phyloP scores from a whole-genome alignment of 2,888 invertebrate species.

The Gymnoscelis rufifasciata region DNA sequence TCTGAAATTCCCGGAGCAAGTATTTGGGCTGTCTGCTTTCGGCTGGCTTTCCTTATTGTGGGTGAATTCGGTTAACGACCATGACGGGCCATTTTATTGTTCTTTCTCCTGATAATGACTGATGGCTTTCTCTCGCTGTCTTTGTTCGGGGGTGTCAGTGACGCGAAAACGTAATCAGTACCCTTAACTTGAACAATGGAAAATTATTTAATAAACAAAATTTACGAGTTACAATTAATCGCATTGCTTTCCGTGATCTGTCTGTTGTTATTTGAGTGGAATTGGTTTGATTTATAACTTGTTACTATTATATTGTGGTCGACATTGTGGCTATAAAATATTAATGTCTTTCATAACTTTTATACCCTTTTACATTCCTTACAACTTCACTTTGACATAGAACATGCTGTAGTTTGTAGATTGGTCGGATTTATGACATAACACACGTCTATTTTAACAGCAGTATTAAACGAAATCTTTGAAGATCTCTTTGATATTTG shows the following conservation, averaged over 20 bases:
- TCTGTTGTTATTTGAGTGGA: too few relatives aligned
- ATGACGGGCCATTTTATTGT: conserved; percentile 71
- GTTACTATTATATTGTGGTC: too few relatives aligned
- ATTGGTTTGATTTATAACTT: too few relatives aligned
- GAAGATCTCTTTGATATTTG: conserved; percentile 62
- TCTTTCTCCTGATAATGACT: conserved; percentile 71
- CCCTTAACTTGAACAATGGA: conserved; percentile 51
- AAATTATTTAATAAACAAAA: conserved; percentile 47
- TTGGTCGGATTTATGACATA: conserved; percentile 33
- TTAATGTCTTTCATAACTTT: too few relatives aligned
- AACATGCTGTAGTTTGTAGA: background rate
- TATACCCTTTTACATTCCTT: background rate
- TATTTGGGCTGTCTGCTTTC: conserved; percentile 37
- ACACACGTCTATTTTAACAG: conserved; percentile 48
- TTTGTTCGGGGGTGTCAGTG: conserved; percentile 69
- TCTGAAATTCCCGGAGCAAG: conserved; percentile 47
- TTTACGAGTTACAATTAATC: conserved; percentile 38
- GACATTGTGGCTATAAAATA: too few relatives aligned
- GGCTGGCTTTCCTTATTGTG: conserved; percentile 45
- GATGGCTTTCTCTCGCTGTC: conserved; percentile 69
- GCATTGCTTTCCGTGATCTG: conserved; percentile 8
- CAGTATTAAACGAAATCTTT: conserved; percentile 56
- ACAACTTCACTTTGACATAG: background rate
- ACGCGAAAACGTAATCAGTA: conserved; percentile 73
- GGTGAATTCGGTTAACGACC: conserved; percentile 68